A percentile compares a stretch with the other conserved stretches of the same genome.
phyloP scores from a whole-genome alignment of 2,113 vertebrate genomes.

The Psettodes erumei region DNA sequence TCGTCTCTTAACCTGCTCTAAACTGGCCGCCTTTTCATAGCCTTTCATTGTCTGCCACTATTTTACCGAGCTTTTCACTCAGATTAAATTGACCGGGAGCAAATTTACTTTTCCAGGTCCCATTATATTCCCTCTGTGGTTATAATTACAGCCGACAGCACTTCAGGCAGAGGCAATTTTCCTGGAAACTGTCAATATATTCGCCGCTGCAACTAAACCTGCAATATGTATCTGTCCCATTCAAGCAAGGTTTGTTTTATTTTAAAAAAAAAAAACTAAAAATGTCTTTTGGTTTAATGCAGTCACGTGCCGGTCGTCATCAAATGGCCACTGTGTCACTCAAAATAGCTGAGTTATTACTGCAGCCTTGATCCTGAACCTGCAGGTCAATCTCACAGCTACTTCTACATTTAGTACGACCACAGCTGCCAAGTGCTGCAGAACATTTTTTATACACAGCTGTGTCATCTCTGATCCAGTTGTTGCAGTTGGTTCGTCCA shows the following conservation, averaged over 20 bases:
- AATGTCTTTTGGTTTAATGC: background rate
- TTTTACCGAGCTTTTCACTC: slow-evolving; percentile 7
- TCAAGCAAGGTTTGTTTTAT: background rate
- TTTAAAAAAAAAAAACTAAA: background rate
- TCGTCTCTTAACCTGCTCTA: background rate
- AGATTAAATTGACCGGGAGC: slow-evolving; percentile 7
- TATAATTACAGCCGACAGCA: slow-evolving; percentile 22
- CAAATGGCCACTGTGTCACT: background rate
- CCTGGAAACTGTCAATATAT: background rate
- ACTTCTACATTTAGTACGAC: background rate
- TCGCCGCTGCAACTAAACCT: slow-evolving; percentile 19
- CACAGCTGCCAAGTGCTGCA: background rate
- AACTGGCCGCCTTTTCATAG: background rate
- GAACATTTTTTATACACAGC: background rate
- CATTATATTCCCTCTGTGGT: background rate
- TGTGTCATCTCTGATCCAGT: background rate
- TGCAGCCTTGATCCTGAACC: background rate
- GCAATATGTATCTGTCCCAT: background rate
- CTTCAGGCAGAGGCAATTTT: slow-evolving; percentile 1
- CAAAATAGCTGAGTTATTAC: background rate
- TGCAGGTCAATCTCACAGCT: background rate
- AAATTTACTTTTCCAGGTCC: slow-evolving; percentile 10
- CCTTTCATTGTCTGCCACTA: slow-evolving; percentile 5
- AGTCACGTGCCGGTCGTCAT: background rate
- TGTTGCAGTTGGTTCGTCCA: background rate